These are phyloP conservation scores for Falco concolor DNA, from an alignment of 2,797 vertebrate genomes.

Conservation along the genomic window DNA sequence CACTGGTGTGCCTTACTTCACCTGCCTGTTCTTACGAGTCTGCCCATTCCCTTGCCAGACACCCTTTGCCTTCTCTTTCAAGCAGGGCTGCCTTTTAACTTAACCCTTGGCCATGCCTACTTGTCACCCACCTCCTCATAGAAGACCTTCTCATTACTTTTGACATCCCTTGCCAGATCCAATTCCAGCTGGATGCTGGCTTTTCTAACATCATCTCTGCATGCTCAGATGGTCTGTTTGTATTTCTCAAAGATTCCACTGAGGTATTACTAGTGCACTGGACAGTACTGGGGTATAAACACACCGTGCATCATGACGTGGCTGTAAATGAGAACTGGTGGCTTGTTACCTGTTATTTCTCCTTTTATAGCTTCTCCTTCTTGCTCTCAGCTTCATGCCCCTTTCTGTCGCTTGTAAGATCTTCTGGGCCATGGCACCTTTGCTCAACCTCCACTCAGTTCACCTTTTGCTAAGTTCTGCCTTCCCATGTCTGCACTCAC, in stretches of 20 bases:
- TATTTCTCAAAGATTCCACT: not conserved
- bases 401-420: not conserved
- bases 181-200: not conserved
- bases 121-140: not conserved
- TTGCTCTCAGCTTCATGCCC: not conserved
- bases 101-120: not conserved
- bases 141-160: not conserved
- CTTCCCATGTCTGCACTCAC: not conserved
- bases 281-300: not conserved
- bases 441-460: not conserved
- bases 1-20: not conserved
- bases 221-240: not conserved
- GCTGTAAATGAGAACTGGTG: not conserved
- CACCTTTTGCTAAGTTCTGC: not conserved
- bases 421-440: not conserved
- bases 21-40: not conserved
- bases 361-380: not conserved
- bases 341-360: not conserved
- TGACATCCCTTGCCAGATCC: not conserved
- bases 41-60: not conserved
- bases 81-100: not conserved
- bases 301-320: not conserved
- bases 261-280: not conserved
- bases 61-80: not conserved
- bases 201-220: not conserved